These are phyloP conservation scores for Geotria australis DNA, from an alignment of 2,797 vertebrate species.

Conservation along the genomic window DNA sequence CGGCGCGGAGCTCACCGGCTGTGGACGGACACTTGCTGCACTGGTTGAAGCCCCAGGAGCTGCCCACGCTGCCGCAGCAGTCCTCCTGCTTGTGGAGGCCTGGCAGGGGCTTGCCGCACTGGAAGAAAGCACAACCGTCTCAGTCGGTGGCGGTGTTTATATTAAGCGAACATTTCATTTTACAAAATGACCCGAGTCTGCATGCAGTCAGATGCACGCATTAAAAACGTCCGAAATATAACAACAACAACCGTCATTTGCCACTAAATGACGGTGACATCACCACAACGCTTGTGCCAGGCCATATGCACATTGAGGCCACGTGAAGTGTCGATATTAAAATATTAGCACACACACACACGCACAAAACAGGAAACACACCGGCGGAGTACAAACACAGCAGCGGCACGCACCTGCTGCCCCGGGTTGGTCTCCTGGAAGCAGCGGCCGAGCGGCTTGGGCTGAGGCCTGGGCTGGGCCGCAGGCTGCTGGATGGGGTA, in stretches of 20 bases:
- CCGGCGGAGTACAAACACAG: no score
- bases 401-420: slow-evolving; percentile 36
- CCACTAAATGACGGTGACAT: no score
- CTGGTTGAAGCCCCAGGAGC: slow-evolving; percentile 93
- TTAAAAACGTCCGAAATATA: no score
- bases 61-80: slow-evolving; percentile 68
- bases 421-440: slow-evolving; percentile 63
- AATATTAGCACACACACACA: no score
- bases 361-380: no score
- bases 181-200: no score
- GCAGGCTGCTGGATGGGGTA: slow-evolving; percentile 43
- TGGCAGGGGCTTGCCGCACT: slow-evolving; percentile 88
- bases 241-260: no score
- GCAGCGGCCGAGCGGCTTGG: slow-evolving; percentile 43
- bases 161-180: no score
- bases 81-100: slow-evolving; percentile 91
- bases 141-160: neutral
- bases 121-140: slow-evolving; percentile 5
- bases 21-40: slow-evolving; percentile 87
- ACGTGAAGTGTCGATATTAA: no score
- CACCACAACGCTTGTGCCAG: no score
- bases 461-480: slow-evolving; percentile 8
- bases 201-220: no score
- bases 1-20: slow-evolving; percentile 26
- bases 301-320: no score